Evolutionary conservation across 2,797 vertebrate species (phyloP), one percentile per base, ranked within the genome.

Genomic region (Chaetophractus vellerosus): DNA sequence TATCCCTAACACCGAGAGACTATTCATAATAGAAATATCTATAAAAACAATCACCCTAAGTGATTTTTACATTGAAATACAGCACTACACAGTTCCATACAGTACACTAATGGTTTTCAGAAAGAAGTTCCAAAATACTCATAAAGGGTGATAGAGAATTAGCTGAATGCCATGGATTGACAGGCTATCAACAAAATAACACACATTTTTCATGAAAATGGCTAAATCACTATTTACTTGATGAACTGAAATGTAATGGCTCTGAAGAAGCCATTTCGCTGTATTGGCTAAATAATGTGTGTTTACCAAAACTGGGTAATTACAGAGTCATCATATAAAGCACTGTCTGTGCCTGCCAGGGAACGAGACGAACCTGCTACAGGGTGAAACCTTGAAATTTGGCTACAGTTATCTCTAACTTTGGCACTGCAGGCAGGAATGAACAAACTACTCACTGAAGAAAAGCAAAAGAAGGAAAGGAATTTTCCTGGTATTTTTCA

Each of bases 281-380:
- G 57, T 96, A 93, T 92, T 94, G 97, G 96, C 95, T 98, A 97
- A 98, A 98, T 57, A 97, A 91, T 68, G 85, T 41, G 50, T 98
- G 93, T 98, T 98, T 98, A 98, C 95, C 90, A 96, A 98, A 98
- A 92, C 81, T 83, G 82, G 66, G 93, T 98, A 98, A 98, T 98
- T 98, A 98, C 41, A 93, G 93, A 97, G 76, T 91, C 89, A 97
- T 98, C 97, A 50, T 95, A 98, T 96, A 96, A 96, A 97, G 95
- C 86, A 89, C 87, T 94, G 72, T 96, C 87, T 89, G 79, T 97
- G 93, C 83, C 90, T 71, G 1, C 85, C 95, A 98, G 82, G 69
- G 95, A 96, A 88, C 0, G 0, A 95, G 89, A 96, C 79, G 78
- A 94, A 96, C 69, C 45, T 97, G 88, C 69, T 76, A 50, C 69